Evolutionary conservation across 1,140 invertebrate species (phyloP).

Genomic region (Saxidomus purpurata): DNA sequence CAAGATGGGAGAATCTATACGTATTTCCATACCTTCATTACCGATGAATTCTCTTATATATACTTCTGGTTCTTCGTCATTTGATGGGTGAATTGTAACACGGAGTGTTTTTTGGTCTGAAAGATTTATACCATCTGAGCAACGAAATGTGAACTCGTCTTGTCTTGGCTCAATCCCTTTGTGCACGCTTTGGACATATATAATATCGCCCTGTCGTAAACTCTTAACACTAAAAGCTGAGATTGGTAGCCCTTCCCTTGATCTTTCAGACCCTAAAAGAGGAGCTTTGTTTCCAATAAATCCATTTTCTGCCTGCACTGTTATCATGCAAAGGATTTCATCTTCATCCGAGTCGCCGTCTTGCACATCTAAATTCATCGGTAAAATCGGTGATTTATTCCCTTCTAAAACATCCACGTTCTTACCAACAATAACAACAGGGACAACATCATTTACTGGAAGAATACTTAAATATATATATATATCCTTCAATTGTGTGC

Average conservation of each 20-base stretch:
- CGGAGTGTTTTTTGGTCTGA: conserved; percentile 76
- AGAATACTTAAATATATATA: conserved; percentile 81
- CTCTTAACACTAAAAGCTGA: conserved; percentile 84
- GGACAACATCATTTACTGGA: conserved; percentile 84
- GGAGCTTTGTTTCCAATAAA: conserved; percentile 86
- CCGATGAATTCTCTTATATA: conserved; percentile 85
- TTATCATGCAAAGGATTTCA: conserved; percentile 85
- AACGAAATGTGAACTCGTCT: conserved; percentile 84
- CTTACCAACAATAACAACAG: conserved; percentile 74
- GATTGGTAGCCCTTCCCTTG: conserved; percentile 83
- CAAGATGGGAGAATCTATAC: conserved; percentile 86
- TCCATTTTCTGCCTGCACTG: conserved; percentile 84
- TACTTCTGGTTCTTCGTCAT: conserved; percentile 87
- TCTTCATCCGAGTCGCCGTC: conserved; percentile 85
- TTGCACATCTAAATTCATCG: conserved; percentile 82
- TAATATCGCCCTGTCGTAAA: conserved; percentile 81
- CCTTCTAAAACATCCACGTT: conserved; percentile 84
- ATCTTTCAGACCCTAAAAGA: conserved; percentile 83
- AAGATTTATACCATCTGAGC: conserved; percentile 86
- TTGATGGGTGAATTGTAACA: conserved; percentile 84
- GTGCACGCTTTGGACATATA: conserved; percentile 87
- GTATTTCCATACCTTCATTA: conserved; percentile 85
- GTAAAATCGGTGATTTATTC: conserved; percentile 80
- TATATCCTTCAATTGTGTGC: conserved; percentile 80
- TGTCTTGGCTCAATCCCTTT: conserved; percentile 84